Conservation (phyloP, 2,888 invertebrate species). For the Omphaloscelis lunosa region DNA sequence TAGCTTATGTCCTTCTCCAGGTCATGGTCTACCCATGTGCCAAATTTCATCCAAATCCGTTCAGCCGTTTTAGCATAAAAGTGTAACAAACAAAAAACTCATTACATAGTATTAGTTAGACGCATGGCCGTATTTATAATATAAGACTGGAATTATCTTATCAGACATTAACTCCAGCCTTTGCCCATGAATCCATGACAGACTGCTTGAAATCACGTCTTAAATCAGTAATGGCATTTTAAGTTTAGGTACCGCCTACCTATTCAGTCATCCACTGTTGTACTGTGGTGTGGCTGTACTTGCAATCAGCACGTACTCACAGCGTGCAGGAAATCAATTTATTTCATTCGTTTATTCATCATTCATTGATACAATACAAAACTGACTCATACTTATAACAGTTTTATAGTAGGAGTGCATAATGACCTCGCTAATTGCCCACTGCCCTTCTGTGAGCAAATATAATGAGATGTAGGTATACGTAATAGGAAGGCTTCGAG, state of each 20-base stretch:
- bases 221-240: not conserved
- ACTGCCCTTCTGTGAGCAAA: constrained; percentile 44
- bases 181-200: not conserved
- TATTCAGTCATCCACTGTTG: not conserved
- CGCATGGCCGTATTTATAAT: not conserved
- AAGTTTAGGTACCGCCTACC: no score
- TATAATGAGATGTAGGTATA: constrained; percentile 52
- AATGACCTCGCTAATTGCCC: constrained; percentile 45
- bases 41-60: no score
- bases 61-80: no score
- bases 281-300: no score
- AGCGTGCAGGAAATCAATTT: constrained; percentile 39
- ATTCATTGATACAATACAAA: constrained; percentile 38
- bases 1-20: no score
- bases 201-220: not conserved
- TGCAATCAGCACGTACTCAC: not conserved
- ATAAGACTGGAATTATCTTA: not conserved
- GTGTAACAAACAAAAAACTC: not conserved
- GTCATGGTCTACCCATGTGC: no score
- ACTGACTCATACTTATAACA: constrained; percentile 43
- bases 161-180: not conserved
- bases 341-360: constrained; percentile 22
- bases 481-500: constrained; percentile 6
- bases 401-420: constrained; percentile 39
- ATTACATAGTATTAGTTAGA: not conserved